phyloP scores from a whole-genome alignment of 2,888 invertebrate species.

The Drosophila buzzatii region DNA sequence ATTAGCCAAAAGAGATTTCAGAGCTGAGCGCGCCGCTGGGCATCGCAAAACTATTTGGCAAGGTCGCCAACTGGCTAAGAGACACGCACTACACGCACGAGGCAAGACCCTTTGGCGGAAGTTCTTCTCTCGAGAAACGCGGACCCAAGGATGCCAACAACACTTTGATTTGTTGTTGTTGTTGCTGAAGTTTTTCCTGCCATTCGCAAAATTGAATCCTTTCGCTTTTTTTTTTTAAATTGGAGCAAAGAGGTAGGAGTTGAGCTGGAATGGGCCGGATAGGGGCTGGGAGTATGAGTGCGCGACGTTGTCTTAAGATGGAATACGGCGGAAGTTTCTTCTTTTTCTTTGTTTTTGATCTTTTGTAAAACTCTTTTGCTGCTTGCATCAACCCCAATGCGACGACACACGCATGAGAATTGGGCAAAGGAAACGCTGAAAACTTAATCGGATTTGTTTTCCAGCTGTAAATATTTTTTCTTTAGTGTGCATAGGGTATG shows the following conservation, averaged over 20 bases:
- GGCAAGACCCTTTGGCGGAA: not conserved
- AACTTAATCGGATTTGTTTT: constrained; percentile 78
- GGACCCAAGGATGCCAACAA: not conserved
- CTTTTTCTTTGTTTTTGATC: constrained; percentile 43
- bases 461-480: constrained; percentile 1
- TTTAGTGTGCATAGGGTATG: constrained; percentile 9
- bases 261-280: not conserved
- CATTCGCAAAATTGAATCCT: constrained; percentile 71
- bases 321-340: constrained; percentile 68
- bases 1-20: not conserved
- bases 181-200: constrained; percentile 39
- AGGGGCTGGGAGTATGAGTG: not conserved
- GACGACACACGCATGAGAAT: constrained; percentile 27
- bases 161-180: constrained; percentile 68
- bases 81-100: not conserved
- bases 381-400: not conserved
- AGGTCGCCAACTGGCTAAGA: constrained; percentile 22
- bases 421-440: constrained; percentile 51
- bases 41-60: constrained; percentile 46
- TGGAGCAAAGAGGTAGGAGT: not conserved
- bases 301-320: constrained; percentile 50
- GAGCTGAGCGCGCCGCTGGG: not conserved
- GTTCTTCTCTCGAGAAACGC: not conserved
- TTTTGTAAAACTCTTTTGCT: constrained; percentile 64
- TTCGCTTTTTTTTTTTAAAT: constrained; percentile 55